These are phyloP conservation scores for Trachymyrmex cornetzi DNA, from an alignment of 1,140 invertebrate species.

Conservation along the genomic window DNA sequence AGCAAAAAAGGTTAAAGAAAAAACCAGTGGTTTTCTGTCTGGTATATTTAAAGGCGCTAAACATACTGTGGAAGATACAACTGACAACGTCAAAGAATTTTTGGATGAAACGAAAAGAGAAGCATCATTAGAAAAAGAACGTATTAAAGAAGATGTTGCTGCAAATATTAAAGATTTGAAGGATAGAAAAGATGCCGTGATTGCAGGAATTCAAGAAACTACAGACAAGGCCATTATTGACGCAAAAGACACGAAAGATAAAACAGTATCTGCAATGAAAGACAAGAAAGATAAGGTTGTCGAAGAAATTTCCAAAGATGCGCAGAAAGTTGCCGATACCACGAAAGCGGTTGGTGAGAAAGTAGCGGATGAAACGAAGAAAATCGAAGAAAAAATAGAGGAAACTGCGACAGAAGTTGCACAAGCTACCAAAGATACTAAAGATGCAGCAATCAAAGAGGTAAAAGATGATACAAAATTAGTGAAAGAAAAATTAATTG, in stretches of 20 bases:
- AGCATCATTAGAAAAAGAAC: conserved; percentile 70
- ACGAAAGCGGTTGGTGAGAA: conserved; percentile 48
- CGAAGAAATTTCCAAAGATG: conserved; percentile 48
- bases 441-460: conserved; percentile 49
- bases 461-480: conserved; percentile 45
- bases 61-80: conserved; percentile 38
- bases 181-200: conserved; percentile 8
- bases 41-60: conserved; percentile 72
- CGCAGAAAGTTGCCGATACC: conserved; percentile 57
- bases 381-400: conserved; percentile 20
- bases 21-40: conserved; percentile 61
- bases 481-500: conserved; percentile 35
- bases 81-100: conserved; percentile 68
- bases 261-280: conserved; percentile 55
- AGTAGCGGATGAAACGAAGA: conserved; percentile 17
- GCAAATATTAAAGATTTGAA: background rate
- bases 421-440: conserved; percentile 25
- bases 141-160: conserved; percentile 35
- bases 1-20: conserved; percentile 34
- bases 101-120: conserved; percentile 77
- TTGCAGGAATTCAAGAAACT: background rate
- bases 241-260: conserved; percentile 59
- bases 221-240: background rate
- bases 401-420: background rate
- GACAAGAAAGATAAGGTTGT: conserved; percentile 62